Base-by-base conservation (phyloP, 2,888 invertebrate species). In the Altica lythri region DNA sequence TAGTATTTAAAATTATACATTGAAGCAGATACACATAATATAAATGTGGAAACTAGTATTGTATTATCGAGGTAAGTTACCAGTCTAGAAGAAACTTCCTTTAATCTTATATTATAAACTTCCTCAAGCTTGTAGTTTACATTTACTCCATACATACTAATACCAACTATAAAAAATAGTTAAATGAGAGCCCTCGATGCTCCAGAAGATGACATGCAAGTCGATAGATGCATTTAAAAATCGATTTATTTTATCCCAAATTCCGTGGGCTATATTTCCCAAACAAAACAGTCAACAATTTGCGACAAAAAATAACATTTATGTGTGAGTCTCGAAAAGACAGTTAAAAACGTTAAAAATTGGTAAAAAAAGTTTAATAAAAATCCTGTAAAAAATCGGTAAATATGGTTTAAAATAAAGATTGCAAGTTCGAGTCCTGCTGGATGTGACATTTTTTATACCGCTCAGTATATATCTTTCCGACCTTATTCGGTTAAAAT, bases 41-140 rank as follows among this genome's bases (percentile, higher is more conserved):
- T 8, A 14, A 25, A 49, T 12, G 54, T 54, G 1, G 19, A 17
- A 17, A 49, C 19, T 8, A 49, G 19, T 4, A 29, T 35, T 4
- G 30, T 13, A 13, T 34, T 27, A 16, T 54, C 54, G 19, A 48
- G 4, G 4, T 35, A 13, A 12, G 42, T 54, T 10, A 47, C 25
- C 9, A 54, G 12, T 37, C 12, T 44, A 6, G 27, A 42, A 2
- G 54, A 49, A 12, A 37, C 13, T 13, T 37, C 16, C 8, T 18
- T 32, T 3, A 49, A 16, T 14, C 54, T 32, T 29, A 54, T 25
- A 14, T 49, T 30, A n/a, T 30, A 37, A 18, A 49, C 34, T n/a
- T 17, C 30, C 1, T 49, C 49, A 6, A 49, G 27, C 42, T 44
- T 18, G 9, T 37, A 54, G 12, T 30, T 45, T 17, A 27, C 19